Evolutionary conservation across 1,140 invertebrate genomes (phyloP).

Genomic region (Drosophila ohnishii): DNA sequence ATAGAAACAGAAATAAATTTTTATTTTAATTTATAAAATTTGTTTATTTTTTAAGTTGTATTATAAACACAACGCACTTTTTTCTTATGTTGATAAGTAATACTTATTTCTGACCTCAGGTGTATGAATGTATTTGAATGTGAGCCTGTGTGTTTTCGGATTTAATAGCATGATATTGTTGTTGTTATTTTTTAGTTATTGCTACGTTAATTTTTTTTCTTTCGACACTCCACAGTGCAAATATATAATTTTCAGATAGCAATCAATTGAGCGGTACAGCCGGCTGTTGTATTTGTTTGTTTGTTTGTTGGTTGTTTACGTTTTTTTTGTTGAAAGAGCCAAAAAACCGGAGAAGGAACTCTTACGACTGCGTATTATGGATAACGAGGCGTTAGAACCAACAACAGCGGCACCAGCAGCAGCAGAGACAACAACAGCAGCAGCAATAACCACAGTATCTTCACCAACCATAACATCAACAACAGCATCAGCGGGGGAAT

Average conservation of each 20-base stretch:
- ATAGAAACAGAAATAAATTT: too few relatives aligned
- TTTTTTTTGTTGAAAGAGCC: conserved; percentile 22
- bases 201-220: conserved; percentile 68
- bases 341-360: conserved; percentile 48
- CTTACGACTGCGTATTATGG: conserved; percentile 76
- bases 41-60: background rate
- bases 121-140: conserved; percentile 17
- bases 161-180: conserved; percentile 56
- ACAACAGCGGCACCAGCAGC: conserved; percentile 49
- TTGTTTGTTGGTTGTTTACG: conserved; percentile 40
- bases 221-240: conserved; percentile 66
- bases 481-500: conserved; percentile 30
- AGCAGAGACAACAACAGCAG: conserved; percentile 45
- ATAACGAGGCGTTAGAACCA: conserved; percentile 78
- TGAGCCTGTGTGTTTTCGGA: conserved; percentile 31
- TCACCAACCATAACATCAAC: conserved; percentile 23
- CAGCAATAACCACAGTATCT: conserved; percentile 21
- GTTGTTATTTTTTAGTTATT: conserved; percentile 54
- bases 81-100: background rate
- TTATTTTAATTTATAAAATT: background rate
- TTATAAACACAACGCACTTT: background rate
- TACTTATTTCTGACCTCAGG: background rate
- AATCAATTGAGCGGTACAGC: conserved; percentile 52
- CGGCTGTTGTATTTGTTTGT: conserved; percentile 60
- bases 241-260: conserved; percentile 65